Conservation (phyloP, 2,888 invertebrate species). For the Agrilus mali region DNA sequence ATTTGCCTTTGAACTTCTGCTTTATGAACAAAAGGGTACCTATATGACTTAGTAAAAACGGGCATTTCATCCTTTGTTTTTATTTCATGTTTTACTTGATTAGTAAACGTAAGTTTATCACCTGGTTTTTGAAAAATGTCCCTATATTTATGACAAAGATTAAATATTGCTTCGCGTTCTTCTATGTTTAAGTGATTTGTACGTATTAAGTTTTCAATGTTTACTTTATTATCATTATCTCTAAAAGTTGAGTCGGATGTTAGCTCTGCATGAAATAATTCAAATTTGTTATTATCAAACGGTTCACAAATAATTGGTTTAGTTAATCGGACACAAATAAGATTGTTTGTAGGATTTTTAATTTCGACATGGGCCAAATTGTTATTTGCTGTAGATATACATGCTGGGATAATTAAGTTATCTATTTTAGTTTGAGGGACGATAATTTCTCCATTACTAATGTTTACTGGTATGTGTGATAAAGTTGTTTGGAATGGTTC, state of each 20-base stretch:
- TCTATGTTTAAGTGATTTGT: conserved; percentile 12
- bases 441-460: no score
- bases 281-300: conserved; percentile 1
- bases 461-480: no score
- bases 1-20: conserved; percentile 15
- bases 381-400: no score
- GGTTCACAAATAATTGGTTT: conserved; percentile 9
- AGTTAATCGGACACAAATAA: not conserved
- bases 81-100: conserved; percentile 15
- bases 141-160: conserved; percentile 8
- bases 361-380: no score
- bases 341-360: no score
- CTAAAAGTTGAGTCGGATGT: not conserved
- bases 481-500: no score
- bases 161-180: conserved; percentile 8
- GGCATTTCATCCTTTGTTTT: conserved; percentile 12
- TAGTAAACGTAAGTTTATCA: conserved; percentile 10
- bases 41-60: conserved; percentile 14
- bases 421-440: no score
- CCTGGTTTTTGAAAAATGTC: conserved; percentile 11
- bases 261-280: conserved; percentile 1
- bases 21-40: conserved; percentile 18
- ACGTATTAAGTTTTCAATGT: conserved; percentile 4
- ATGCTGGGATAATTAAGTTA: no score
- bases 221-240: conserved; percentile 1